Evolutionary conservation across 2,797 vertebrate genomes (phyloP), one percentile per base, ranked within the genome.

Genomic region (Podarcis lilfordi): DNA sequence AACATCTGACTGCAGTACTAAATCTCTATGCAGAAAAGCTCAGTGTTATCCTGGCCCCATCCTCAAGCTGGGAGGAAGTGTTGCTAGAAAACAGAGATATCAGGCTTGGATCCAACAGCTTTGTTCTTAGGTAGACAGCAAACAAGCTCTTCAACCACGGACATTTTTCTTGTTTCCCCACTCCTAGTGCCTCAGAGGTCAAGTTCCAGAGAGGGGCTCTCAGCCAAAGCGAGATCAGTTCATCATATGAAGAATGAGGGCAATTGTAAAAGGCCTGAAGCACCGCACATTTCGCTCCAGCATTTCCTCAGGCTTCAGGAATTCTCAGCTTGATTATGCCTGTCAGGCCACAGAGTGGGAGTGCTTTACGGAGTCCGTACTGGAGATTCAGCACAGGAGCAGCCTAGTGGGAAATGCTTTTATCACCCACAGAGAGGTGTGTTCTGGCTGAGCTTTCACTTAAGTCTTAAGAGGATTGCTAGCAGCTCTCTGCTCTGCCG

Each of bases 171-270:
- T 88, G 68, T 80, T 91, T 90, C 88, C 77, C 74, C 78, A 72
- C 32, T 89, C 43, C 25, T 77, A 85, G 15, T 68, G 89, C 61
- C 84, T 87, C 79, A 76, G 80, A 89, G 85, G 79, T 92, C 69
- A 83, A 76, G 61, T 93, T 94, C 94, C 89, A 89, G 87, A 88
- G 86, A 86, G 92, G 80, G 84, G 75, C 50, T 91, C 50, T 87
- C 89, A 68, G 85, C 84, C 43, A 87, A 83, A 88, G 74, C 68
- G 68, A 90, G 66, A 90, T 45, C 50, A 84, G 8, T 82, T 86
- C 40, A 77, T 72, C 71, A 35, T 50, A 37, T 83, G 87, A 93
- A 86, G 55, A 92, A 92, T 89, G 32, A 89, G 86, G 32, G 64
- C 82, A 89, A n/a, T 82, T 81, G 37, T 88, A 72, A 71, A 69